Evolutionary conservation across 2,888 invertebrate species (phyloP), one percentile per base, ranked within the genome.

Genomic region (Graphium colonna): DNA sequence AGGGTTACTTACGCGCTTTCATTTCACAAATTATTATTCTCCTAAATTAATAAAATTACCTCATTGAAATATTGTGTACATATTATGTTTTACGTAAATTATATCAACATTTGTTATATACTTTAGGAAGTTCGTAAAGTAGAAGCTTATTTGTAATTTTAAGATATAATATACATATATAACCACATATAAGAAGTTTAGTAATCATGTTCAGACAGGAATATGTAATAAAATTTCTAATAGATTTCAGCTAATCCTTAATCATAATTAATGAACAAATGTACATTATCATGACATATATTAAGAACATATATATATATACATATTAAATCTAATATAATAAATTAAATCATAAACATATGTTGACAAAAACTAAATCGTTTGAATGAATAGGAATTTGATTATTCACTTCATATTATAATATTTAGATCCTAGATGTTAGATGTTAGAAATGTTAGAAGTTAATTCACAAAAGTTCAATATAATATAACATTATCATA

Each of bases 11-110:
- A n/a, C n/a, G n/a, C n/a, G n/a, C n/a, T n/a, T 31, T 31, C 9
- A 7, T 31, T 10, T 31, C 31, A 31, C 5, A 31, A 31, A 31
- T 10, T 31, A 31, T 7, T 31, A 9, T 10, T 12, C n/a, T 15
- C 13, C 5, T n/a, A 12, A 21, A 28, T 9, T 15, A 13, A 26
- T 21, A 28, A 16, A 33, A 17, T 12, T 45, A 45, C 45, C 45
- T 45, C 45, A 45, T 45, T 45, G 17, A 16, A 45, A 10, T 12
- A 3, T 45, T 33, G 16, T 18, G 45, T 36, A 31, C 10, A 18
- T 16, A 18, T 13, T 1, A 18, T 8, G 1, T 15, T 12, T 0
- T 21, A 21, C 5, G 21, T 2, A 21, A 21, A 21, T 21, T n/a
- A n/a, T 21, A 21, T 21, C 21, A 21, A 5, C 5, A 2, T 21